These are phyloP conservation scores for Pantherophis alleghaniensis DNA, from an alignment of 2,797 vertebrate species.

Conservation along the genomic window DNA sequence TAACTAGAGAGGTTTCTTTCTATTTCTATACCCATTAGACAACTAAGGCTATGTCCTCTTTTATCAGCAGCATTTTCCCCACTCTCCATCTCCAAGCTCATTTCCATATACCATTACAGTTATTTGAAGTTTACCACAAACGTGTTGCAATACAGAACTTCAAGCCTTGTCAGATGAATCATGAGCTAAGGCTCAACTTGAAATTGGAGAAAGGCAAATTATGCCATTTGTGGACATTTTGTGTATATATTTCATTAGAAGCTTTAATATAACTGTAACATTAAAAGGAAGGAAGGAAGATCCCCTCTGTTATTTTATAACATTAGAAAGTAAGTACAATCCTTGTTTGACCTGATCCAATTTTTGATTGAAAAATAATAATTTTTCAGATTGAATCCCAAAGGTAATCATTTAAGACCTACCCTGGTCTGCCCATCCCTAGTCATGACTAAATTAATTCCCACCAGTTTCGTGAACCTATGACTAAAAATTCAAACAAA, in stretches of 20 bases:
- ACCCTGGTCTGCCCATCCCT: not conserved
- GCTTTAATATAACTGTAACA: not conserved
- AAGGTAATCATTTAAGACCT: not conserved
- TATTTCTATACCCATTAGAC: not conserved
- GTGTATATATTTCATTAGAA: not conserved
- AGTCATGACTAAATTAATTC: not conserved
- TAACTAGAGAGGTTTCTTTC: no score
- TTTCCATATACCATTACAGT: not conserved
- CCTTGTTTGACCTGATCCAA: not conserved
- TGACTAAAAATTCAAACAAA: not conserved
- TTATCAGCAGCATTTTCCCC: not conserved
- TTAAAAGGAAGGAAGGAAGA: not conserved
- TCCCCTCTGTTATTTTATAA: not conserved
- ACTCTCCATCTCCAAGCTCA: not conserved
- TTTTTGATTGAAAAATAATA: not conserved
- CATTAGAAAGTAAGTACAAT: not conserved
- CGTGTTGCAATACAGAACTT: not conserved
- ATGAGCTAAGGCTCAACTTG: not conserved
- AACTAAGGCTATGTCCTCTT: not conserved
- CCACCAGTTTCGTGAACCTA: not conserved
- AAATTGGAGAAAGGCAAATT: not conserved
- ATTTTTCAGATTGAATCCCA: not conserved
- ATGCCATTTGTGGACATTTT: not conserved
- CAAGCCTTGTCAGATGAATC: not conserved
- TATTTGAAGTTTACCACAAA: not conserved